phyloP scores from a whole-genome alignment of 2,888 invertebrate genomes.

The Mylabris sibirica region DNA sequence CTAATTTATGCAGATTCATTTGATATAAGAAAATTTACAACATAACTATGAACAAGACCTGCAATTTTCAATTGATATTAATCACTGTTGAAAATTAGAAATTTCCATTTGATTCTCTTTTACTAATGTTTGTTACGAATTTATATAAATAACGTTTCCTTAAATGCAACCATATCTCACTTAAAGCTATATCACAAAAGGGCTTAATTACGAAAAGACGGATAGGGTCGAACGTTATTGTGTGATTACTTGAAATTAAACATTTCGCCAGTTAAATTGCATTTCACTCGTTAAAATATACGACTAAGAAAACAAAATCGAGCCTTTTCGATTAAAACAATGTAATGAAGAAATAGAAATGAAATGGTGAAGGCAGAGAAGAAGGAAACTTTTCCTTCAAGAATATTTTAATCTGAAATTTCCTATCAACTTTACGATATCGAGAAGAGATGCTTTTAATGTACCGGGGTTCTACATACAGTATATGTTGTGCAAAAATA shows the following conservation, averaged over 20 bases:
- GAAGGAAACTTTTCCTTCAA: not conserved
- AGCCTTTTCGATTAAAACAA: conserved; percentile 8
- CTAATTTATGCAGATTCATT: conserved; percentile 1
- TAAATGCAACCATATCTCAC: conserved; percentile 25
- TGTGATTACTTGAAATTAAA: conserved; percentile 38
- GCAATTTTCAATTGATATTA: not conserved
- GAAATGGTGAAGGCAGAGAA: not conserved
- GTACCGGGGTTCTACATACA: not conserved
- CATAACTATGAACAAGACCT: not conserved
- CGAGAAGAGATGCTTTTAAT: not conserved
- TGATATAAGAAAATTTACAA: conserved; percentile 1
- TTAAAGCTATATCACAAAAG: conserved; percentile 23
- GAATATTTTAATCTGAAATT: not conserved
- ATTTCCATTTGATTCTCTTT: conserved; percentile 16
- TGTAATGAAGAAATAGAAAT: not conserved
- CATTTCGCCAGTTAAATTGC: conserved; percentile 37
- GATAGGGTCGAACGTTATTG: conserved; percentile 19
- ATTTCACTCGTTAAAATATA: conserved; percentile 39
- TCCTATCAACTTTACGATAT: not conserved
- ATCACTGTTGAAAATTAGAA: conserved; percentile 15
- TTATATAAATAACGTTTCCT: conserved; percentile 18
- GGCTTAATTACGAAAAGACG: conserved; percentile 29
- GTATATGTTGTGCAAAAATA: not conserved
- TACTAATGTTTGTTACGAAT: conserved; percentile 13
- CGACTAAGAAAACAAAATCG: conserved; percentile 31